Conservation (phyloP, 2,797 vertebrate species). For the Anabacerthia variegaticeps region DNA sequence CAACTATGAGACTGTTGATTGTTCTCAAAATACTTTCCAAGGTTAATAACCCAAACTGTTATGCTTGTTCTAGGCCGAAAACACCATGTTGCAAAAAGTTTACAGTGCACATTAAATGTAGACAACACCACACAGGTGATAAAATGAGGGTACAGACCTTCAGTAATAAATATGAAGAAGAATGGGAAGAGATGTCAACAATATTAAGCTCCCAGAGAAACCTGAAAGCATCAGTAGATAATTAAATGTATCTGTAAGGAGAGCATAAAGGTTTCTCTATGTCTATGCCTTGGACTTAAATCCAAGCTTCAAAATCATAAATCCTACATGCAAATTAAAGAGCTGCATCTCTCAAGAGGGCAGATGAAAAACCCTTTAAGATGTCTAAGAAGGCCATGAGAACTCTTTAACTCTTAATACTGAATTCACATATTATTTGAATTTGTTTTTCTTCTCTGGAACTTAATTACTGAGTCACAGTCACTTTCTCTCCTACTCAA, state of each 20-base stretch:
- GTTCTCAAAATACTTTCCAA: not conserved
- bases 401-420: not conserved
- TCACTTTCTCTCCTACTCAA: not conserved
- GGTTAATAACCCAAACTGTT: not conserved
- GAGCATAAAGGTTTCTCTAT: not conserved
- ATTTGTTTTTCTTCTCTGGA: not conserved
- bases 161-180: not conserved
- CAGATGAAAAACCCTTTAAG: not conserved
- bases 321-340: not conserved
- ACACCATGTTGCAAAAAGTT: not conserved
- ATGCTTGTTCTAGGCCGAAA: not conserved
- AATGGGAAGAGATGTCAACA: not conserved
- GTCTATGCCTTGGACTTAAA: not conserved
- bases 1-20: not conserved
- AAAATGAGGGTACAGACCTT: not conserved
- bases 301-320: not conserved
- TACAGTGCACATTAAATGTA: not conserved
- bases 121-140: not conserved
- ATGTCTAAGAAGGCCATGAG: not conserved
- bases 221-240: not conserved
- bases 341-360: not conserved
- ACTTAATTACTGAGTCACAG: not conserved
- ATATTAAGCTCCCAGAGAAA: not conserved
- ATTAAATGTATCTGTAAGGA: not conserved
- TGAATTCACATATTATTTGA: not conserved